Base-by-base conservation (phyloP, 1,140 invertebrate genomes). In the Trissolcus basalis region DNA sequence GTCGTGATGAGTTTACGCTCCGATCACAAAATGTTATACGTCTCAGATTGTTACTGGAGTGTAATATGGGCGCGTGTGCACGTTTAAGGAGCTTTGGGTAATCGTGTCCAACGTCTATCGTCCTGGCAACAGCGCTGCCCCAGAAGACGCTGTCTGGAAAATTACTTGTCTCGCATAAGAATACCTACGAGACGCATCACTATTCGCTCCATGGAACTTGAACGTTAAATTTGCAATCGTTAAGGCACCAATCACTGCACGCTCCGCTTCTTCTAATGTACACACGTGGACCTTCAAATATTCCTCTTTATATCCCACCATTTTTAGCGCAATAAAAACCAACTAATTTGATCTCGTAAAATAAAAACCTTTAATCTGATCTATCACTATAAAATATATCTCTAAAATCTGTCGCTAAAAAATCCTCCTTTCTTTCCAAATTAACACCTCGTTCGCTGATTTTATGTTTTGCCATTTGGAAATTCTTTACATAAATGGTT, bases 181-280 rank as follows among this genome's bases (percentile, higher is more conserved):
- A 70, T 70, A 70, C 73, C 73, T 70, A 32, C 55, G 77, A 79
- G 72, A 79, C 72, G 68, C 77, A 79, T 75, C 72, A 76, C 77
- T 79, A 79, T 79, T 55, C 77, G 77, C 77, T 79, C 63, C 77
- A 68, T 48, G 71, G 63, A 75, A 67, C 71, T 39, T 48, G 60
- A 78, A 74, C 77, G 63, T 68, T 64, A 79, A 79, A 76, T 76
- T 73, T 78, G 65, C 60, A 78, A 78, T 78, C 71, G 69, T 78
- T 78, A 67, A 70, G 44, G 65, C 73, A 65, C 60, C 49, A 56
- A 65, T 77, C 67, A 48, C 49, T 41, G 9, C 50, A 77, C 73
- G 61, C 73, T 77, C 67, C 56, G 73, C 50, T 77, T 67, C 61
- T 33, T 60, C 70, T 67, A 68, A 69, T 43, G 49, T 53, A 58